Percentiles rank a stretch among this genome's conserved stretches.
phyloP scores from a whole-genome alignment of 2,797 vertebrate species.

The Etheostoma nigrum region DNA sequence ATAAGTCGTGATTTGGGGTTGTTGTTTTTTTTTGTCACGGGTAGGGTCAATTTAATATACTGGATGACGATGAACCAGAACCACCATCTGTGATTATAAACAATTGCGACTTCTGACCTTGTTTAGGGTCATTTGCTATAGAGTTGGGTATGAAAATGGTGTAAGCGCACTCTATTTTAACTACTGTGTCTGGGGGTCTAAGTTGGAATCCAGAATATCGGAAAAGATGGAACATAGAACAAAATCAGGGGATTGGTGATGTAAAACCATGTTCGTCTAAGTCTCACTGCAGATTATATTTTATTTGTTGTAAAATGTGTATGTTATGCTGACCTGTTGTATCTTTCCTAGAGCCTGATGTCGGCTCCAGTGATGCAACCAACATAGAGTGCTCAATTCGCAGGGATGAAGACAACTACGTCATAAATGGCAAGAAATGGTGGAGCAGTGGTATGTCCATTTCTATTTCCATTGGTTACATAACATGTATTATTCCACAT shows the following conservation, averaged over 20 bases:
- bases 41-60: not conserved
- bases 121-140: not conserved
- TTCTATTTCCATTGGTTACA: not conserved
- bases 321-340: not conserved
- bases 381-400: conserved; percentile 91
- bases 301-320: not conserved
- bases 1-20: conserved; percentile 5
- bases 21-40: conserved; percentile 11
- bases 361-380: conserved; percentile 94
- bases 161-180: not conserved
- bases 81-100: conserved; percentile 4
- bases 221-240: not conserved
- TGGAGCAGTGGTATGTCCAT: conserved; percentile 93
- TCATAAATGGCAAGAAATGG: conserved; percentile 95
- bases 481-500: not conserved
- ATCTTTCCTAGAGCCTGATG: conserved; percentile 87
- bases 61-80: not conserved
- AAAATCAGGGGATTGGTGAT: not conserved
- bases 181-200: not conserved
- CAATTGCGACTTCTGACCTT: conserved; percentile 1
- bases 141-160: not conserved
- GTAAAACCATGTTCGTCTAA: conserved; percentile 1
- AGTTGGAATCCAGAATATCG: conserved; percentile 6
- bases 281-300: not conserved
- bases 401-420: conserved; percentile 82